Conservation (phyloP, 1,140 invertebrate species). For the Linepithema humile region DNA sequence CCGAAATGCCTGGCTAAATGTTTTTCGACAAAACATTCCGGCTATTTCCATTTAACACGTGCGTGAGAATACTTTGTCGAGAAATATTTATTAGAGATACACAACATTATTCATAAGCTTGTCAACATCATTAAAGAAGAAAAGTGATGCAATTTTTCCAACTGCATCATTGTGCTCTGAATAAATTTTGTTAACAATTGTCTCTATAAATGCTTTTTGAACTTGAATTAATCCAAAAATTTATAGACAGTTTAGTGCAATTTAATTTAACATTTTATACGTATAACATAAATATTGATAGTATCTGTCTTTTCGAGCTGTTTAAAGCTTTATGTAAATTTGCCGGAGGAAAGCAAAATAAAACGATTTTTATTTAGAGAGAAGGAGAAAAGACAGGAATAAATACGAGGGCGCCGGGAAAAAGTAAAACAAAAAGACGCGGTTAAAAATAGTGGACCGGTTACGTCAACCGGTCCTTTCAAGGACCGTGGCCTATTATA, state of each 20-base stretch:
- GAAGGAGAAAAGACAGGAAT: neutral
- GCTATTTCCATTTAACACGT: neutral
- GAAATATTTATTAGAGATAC: neutral
- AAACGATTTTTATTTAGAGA: neutral
- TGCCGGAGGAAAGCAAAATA: neutral
- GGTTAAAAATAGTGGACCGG: slow-evolving; percentile 72
- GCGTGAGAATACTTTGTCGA: neutral
- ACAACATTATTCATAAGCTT: neutral
- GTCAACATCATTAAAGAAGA: neutral
- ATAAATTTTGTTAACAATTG: neutral
- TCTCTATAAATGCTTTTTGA: neutral
- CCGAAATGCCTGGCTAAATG: neutral
- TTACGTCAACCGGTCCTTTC: slow-evolving; percentile 67
- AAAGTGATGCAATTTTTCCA: neutral
- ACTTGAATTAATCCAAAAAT: neutral
- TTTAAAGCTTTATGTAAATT: neutral
- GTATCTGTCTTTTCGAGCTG: neutral
- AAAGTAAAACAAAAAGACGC: slow-evolving; percentile 56
- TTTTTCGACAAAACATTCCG: neutral
- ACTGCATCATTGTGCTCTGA: neutral
- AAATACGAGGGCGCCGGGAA: slow-evolving; percentile 18
- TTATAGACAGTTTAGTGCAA: neutral
- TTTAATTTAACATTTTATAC: neutral
- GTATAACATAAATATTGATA: neutral
- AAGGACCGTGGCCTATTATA: slow-evolving; percentile 30